A percentile compares a stretch with the other conserved stretches of the same genome.
Evolutionary conservation across 2,888 invertebrate genomes (phyloP).

Genomic region (Pyrgus malvae): DNA sequence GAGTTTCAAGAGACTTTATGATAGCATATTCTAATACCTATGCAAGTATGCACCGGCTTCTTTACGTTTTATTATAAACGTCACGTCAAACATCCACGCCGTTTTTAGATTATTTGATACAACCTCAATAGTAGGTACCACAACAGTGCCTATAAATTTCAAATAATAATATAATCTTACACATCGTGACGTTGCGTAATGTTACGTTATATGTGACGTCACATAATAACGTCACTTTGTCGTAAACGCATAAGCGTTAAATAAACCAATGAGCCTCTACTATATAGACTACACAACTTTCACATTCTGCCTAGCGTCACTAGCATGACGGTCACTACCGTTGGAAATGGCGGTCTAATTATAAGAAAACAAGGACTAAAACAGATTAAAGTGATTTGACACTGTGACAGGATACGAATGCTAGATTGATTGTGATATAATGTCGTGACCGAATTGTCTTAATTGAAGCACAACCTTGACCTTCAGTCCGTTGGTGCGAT

Average conservation of each 20-base stretch:
- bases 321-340: conserved; percentile 41
- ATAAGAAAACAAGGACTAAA: background rate
- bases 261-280: too few relatives aligned
- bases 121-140: too few relatives aligned
- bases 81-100: too few relatives aligned
- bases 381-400: background rate
- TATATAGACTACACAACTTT: conserved; percentile 58
- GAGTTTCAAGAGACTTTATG: too few relatives aligned
- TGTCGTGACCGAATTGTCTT: conserved; percentile 12
- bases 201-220: conserved; percentile 5
- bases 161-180: too few relatives aligned
- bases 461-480: conserved; percentile 11
- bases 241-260: too few relatives aligned
- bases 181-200: background rate
- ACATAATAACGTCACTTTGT: conserved; percentile 8
- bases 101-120: too few relatives aligned
- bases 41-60: too few relatives aligned
- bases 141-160: too few relatives aligned
- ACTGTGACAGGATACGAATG: background rate
- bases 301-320: conserved; percentile 63
- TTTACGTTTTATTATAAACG: too few relatives aligned
- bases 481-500: background rate
- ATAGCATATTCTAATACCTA: too few relatives aligned
- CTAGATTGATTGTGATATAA: conserved; percentile 6
- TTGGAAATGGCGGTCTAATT: conserved; percentile 17